A percentile compares a stretch with the other conserved stretches of the same genome.
Evolutionary conservation across 2,888 invertebrate genomes (phyloP).

Genomic region (Drosophila paramelanica): DNA sequence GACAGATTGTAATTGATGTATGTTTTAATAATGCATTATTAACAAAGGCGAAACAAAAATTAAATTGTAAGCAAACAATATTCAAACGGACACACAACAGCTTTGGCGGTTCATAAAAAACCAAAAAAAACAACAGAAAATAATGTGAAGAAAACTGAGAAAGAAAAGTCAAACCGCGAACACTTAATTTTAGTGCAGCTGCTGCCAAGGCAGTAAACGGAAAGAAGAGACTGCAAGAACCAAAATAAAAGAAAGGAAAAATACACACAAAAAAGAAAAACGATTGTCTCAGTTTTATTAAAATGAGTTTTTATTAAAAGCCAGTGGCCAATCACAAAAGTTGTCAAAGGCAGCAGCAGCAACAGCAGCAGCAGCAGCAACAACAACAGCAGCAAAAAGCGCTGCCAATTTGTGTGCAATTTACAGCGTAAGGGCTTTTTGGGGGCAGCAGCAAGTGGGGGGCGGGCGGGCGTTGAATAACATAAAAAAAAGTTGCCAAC

Average conservation of each 20-base stretch:
- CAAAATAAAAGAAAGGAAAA: background rate
- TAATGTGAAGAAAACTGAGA: background rate
- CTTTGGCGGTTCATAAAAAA: constrained; percentile 18
- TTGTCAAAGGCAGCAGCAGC: constrained; percentile 67
- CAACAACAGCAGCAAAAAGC: constrained; percentile 46
- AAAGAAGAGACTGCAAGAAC: constrained; percentile 18
- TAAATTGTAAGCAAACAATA: constrained; percentile 5
- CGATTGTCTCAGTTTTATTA: constrained; percentile 70
- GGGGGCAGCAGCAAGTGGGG: background rate
- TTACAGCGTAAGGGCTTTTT: constrained; percentile 48
- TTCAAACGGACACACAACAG: constrained; percentile 1
- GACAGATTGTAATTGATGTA: background rate
- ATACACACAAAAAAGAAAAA: constrained; percentile 8
- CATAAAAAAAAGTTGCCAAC: constrained; percentile 74
- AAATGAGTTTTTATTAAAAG: constrained; percentile 64
- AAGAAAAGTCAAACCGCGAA: constrained; percentile 35
- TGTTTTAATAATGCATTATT: background rate
- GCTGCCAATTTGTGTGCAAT: constrained; percentile 77
- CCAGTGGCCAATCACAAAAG: constrained; percentile 49
- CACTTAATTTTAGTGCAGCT: constrained; percentile 52
- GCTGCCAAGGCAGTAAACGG: constrained; percentile 35
- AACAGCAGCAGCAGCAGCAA: constrained; percentile 21
- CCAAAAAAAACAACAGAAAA: background rate
- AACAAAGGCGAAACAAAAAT: background rate
- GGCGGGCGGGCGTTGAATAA: background rate